Conservation (phyloP, 2,888 invertebrate species). For the Hyalella azteca region DNA sequence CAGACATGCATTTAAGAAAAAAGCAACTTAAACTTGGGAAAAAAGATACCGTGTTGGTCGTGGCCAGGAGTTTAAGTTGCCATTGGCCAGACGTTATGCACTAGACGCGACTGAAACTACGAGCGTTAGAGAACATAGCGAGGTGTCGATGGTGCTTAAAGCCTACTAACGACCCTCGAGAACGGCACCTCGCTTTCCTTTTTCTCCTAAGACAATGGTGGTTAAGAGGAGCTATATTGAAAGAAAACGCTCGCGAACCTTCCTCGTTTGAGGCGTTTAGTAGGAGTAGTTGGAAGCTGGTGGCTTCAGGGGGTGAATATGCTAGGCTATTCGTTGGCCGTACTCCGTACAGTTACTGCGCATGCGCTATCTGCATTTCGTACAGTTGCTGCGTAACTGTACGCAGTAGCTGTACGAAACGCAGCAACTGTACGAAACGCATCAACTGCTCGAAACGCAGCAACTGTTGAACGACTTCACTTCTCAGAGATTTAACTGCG, state of each 20-base stretch:
- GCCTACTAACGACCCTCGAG: constrained; percentile 26
- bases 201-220: constrained; percentile 31
- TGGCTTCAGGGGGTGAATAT: too few species aligned
- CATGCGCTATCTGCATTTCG: background rate
- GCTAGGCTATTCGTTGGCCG: too few species aligned
- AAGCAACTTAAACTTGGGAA: too few species aligned
- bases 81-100: constrained; percentile 9
- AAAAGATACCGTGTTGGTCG: background rate
- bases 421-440: too few species aligned
- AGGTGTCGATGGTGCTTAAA: constrained; percentile 34
- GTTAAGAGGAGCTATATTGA: constrained; percentile 34
- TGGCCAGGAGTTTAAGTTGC: background rate
- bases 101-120: constrained; percentile 21
- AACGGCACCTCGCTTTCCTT: constrained; percentile 31
- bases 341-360: background rate
- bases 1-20: too few species aligned
- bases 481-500: too few species aligned
- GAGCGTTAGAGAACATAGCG: constrained; percentile 37
- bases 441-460: too few species aligned
- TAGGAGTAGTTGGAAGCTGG: background rate
- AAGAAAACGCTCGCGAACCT: constrained; percentile 25
- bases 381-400: background rate
- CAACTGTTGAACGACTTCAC: too few species aligned
- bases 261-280: background rate
- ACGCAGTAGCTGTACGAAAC: too few species aligned